Percentiles rank a stretch among this genome's conserved stretches.
Evolutionary conservation across 1,140 invertebrate species (phyloP).

Genomic region (Danaus plexippus): DNA sequence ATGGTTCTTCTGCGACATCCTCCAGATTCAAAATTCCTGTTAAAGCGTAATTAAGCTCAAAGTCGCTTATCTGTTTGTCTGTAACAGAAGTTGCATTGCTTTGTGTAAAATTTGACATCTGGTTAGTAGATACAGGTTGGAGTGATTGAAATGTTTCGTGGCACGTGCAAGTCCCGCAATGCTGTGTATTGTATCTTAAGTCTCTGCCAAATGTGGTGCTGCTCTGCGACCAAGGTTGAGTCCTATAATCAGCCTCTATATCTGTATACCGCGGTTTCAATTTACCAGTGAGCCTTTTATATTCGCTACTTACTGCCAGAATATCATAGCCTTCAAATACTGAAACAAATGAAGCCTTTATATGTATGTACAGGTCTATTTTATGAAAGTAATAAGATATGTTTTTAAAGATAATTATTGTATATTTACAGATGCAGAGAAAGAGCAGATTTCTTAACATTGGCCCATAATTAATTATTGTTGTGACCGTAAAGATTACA

Average conservation of each 20-base stretch:
- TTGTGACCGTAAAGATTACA: conserved; percentile 11
- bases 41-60: no score
- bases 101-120: no score
- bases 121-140: no score
- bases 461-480: not conserved
- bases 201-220: not conserved
- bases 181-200: conserved; percentile 7
- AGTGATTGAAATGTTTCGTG: not conserved
- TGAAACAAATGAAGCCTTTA: conserved; percentile 13
- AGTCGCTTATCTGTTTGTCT: no score
- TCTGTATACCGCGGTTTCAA: conserved; percentile 10
- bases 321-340: conserved; percentile 29
- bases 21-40: no score
- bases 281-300: conserved; percentile 26
- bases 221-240: no score
- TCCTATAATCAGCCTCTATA: no score
- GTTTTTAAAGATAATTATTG: not conserved
- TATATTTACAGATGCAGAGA: conserved; percentile 18
- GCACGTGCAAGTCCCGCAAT: conserved; percentile 22
- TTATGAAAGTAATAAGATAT: not conserved
- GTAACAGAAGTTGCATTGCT: no score
- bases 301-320: conserved; percentile 26
- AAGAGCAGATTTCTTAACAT: conserved; percentile 3
- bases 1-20: no score
- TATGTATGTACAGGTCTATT: not conserved